Percentiles rank a stretch among this genome's conserved stretches.
Evolutionary conservation across 2,888 invertebrate species (phyloP).

Genomic region (Saturnia japonica): DNA sequence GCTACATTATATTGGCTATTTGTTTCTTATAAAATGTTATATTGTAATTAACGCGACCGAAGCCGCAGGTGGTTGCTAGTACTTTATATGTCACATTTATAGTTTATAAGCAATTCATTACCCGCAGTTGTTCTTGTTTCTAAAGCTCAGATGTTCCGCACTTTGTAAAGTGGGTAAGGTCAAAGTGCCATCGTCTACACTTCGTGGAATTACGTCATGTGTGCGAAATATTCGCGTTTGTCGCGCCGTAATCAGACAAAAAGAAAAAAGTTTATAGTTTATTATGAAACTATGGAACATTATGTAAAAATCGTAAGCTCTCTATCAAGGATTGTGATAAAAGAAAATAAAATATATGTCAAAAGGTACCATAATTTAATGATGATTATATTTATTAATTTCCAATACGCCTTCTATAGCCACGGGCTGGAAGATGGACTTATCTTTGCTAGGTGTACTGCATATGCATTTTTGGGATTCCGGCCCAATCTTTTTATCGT

Average conservation of each 20-base stretch:
- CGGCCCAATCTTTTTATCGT: constrained; percentile 42
- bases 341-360: neutral
- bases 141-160: constrained; percentile 27
- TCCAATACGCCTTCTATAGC: constrained; percentile 59
- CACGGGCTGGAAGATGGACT: constrained; percentile 39
- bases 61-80: too few relatives aligned
- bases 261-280: constrained; percentile 28
- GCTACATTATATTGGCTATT: too few relatives aligned
- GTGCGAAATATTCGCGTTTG: constrained; percentile 40
- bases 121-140: constrained; percentile 14
- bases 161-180: constrained; percentile 53
- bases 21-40: too few relatives aligned
- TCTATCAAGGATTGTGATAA: neutral
- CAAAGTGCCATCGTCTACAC: constrained; percentile 66
- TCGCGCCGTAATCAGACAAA: constrained; percentile 39
- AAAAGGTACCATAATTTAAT: constrained; percentile 20
- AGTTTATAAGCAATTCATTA: neutral
- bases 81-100: neutral
- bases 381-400: constrained; percentile 45
- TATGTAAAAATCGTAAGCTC: neutral
- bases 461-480: constrained; percentile 52
- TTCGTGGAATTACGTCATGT: constrained; percentile 55
- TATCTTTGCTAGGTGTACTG: constrained; percentile 31
- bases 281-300: neutral
- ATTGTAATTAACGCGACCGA: too few relatives aligned